Base-by-base conservation (phyloP, 2,888 invertebrate genomes). In the Argyra leucocephala region DNA sequence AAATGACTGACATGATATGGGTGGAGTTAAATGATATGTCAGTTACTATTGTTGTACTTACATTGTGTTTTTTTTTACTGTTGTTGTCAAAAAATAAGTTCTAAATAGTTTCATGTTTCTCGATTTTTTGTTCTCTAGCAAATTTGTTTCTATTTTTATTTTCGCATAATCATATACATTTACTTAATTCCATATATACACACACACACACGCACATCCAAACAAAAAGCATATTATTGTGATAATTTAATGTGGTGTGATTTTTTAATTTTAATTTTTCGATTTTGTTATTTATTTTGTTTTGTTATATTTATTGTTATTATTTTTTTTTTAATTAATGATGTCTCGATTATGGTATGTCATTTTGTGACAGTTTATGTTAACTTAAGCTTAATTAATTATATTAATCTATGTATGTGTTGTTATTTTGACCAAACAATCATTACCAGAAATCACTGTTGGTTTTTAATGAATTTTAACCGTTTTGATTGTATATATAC, bases 271-370 rank as follows among this genome's bases (percentile, higher is more conserved):
- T n/a, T n/a, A n/a, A n/a, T n/a, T n/a, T n/a, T n/a, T n/a, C n/a
- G n/a, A n/a, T n/a, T n/a, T n/a, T n/a, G 5, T 31, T 7, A 15
- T 18, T 48, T 48, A 5, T 48, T 48, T 37, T 37, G 37, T 37
- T 37, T 9, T 37, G 18, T 3, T 48, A 18, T 48, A 3, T 15
- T 48, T 48, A 18, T 48, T 15, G 3, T 18, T 48, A 15, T 48
- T 48, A 2, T 48, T 48, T 15, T 48, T 48, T 18, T 48, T 48
- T 15, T 59, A 59, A 59, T 59, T 59, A 59, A 59, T 59, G 59
- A 59, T 18, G 18, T 59, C 59, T 59, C 23, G 59, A 59, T 59
- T 59, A 23, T 59, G 15, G 23, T 59, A 23, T 59, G 59, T 59
- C 59, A 59, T 15, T 59, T 59, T 59, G 48, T 48, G 48, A 48